Conservation (phyloP, 1,140 invertebrate genomes). For the Oryctes rhinoceros region DNA sequence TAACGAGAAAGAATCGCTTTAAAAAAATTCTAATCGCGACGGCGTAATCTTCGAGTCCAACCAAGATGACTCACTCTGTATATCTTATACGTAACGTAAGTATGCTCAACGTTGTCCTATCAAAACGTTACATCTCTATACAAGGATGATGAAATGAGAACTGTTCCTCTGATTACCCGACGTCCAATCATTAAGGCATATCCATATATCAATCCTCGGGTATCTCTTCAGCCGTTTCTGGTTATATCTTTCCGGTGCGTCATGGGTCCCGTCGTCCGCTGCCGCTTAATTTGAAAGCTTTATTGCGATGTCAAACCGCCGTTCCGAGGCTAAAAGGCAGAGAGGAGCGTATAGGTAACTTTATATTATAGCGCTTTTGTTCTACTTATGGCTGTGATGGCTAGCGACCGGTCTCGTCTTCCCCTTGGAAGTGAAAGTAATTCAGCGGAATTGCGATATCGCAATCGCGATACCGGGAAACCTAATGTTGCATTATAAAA, state of each 20-base stretch:
- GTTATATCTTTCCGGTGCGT: not conserved
- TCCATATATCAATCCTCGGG: slow-evolving; percentile 15
- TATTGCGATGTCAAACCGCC: slow-evolving; percentile 4
- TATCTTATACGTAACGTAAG: not conserved
- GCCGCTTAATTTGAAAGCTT: slow-evolving; percentile 33
- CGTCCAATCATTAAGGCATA: slow-evolving; percentile 12
- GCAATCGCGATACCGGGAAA: not conserved
- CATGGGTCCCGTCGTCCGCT: not conserved
- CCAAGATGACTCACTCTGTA: not conserved
- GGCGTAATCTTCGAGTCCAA: too few relatives aligned
- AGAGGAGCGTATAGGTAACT: not conserved
- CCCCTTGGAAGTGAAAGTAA: not conserved
- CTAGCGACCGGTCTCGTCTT: not conserved
- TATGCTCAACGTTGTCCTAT: not conserved
- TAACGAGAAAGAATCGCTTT: too few relatives aligned
- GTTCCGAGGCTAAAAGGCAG: not conserved
- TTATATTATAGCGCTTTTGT: slow-evolving; percentile 18
- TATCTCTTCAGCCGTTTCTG: slow-evolving; percentile 12
- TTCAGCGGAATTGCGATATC: not conserved
- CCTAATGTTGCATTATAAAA: not conserved
- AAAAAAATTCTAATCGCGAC: too few relatives aligned
- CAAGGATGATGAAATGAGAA: slow-evolving; percentile 34
- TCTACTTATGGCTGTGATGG: not conserved
- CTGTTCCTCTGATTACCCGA: not conserved
- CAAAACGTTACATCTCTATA: slow-evolving; percentile 28